Percentiles rank a stretch among this genome's conserved stretches.
Conservation (phyloP, 2,888 invertebrate species). For the Anarsia innoxiella region DNA sequence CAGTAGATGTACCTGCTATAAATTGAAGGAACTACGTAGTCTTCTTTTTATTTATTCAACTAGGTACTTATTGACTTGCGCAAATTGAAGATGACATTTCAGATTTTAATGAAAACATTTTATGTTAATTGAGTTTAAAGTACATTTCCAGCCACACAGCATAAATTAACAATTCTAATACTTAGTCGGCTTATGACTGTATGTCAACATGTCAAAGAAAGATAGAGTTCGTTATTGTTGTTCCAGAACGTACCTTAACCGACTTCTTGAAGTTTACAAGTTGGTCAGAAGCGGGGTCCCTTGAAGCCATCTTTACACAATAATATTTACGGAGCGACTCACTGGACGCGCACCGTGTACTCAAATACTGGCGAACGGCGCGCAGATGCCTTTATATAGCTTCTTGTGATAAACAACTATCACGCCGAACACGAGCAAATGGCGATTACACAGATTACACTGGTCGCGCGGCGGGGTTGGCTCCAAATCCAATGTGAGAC, state of each 20-base stretch:
- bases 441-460: too few species aligned
- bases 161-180: neutral
- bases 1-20: too few species aligned
- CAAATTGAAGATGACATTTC: too few species aligned
- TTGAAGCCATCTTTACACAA: constrained; percentile 38
- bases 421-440: constrained; percentile 8
- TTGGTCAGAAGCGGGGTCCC: constrained; percentile 79
- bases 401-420: constrained; percentile 15
- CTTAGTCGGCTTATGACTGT: too few species aligned
- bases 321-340: constrained; percentile 10
- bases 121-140: constrained; percentile 11
- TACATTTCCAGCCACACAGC: neutral
- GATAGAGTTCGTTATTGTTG: too few species aligned
- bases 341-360: constrained; percentile 14
- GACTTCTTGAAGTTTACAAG: constrained; percentile 76
- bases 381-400: constrained; percentile 9
- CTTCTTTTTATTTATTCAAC: too few species aligned
- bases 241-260: constrained; percentile 77
- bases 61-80: too few species aligned
- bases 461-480: too few species aligned
- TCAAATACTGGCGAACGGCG: constrained; percentile 11
- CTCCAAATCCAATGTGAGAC: too few species aligned
- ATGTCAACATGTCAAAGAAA: too few species aligned
- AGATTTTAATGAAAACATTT: neutral
- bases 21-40: too few species aligned